phyloP scores from a whole-genome alignment of 2,888 invertebrate genomes.

The Lissocephala sabroskyi region DNA sequence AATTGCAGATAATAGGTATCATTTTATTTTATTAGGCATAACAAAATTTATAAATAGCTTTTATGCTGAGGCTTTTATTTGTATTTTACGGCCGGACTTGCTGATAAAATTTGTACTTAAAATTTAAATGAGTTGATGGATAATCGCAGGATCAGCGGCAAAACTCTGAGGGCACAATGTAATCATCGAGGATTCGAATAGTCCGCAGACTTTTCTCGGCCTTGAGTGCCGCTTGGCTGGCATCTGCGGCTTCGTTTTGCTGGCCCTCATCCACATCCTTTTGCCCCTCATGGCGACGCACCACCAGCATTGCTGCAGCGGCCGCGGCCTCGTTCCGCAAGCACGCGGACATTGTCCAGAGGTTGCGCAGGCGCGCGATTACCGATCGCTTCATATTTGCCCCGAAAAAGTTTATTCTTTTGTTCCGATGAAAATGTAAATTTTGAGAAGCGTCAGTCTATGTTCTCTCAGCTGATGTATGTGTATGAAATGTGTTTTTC shows the following conservation, averaged over 20 bases:
- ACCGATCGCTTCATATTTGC: slow-evolving; percentile 38
- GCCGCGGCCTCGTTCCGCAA: slow-evolving; percentile 43
- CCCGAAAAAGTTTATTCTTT: no score
- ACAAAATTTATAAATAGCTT: no score
- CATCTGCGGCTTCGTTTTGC: no score
- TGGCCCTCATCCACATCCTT: slow-evolving; percentile 1
- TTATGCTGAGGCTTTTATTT: no score
- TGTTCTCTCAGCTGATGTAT: no score
- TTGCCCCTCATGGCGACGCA: slow-evolving; percentile 23
- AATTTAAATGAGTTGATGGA: no score
- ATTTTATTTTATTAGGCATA: no score
- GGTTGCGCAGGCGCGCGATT: slow-evolving; percentile 37
- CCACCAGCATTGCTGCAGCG: slow-evolving; percentile 40
- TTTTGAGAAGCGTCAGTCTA: no score
- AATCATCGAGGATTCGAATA: slow-evolving; percentile 47
- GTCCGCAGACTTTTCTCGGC: slow-evolving; percentile 12
- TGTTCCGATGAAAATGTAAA: not conserved
- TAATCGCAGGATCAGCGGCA: no score
- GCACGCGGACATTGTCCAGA: slow-evolving; percentile 44
- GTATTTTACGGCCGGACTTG: no score
- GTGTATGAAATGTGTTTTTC: not conserved
- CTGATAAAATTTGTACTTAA: no score
- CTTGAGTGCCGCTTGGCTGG: slow-evolving; percentile 1
- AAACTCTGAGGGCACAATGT: slow-evolving; percentile 42
- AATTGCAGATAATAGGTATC: not conserved